Evolutionary conservation across 2,113 vertebrate species (phyloP).

Genomic region (Ammodramus savannarum): DNA sequence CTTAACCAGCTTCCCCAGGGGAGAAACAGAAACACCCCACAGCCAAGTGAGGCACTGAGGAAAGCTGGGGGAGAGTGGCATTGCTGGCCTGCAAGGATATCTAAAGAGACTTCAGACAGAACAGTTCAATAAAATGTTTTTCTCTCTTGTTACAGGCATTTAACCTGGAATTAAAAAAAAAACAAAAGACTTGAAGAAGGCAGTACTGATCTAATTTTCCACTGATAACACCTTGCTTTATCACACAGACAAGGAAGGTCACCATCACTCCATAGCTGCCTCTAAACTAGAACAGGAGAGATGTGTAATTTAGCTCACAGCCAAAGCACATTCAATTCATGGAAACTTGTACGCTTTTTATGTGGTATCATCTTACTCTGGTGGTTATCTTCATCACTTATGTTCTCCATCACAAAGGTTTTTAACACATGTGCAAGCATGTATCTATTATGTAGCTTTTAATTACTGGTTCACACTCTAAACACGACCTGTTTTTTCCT

Average conservation of each 20-base stretch:
- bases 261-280: not conserved
- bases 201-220: not conserved
- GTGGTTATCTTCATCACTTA: not conserved
- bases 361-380: not conserved
- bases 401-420: not conserved
- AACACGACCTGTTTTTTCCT: not conserved
- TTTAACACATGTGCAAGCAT: not conserved
- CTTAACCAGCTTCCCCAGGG: not conserved
- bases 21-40: not conserved
- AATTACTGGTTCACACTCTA: not conserved
- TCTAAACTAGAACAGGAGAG: not conserved
- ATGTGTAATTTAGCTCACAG: not conserved
- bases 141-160: not conserved
- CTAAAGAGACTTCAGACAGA: not conserved
- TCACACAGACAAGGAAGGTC: not conserved
- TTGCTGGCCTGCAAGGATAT: not conserved
- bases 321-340: not conserved
- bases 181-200: not conserved
- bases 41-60: not conserved
- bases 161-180: not conserved
- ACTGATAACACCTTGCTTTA: fast-evolving
- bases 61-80: not conserved
- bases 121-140: not conserved
- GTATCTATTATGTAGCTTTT: not conserved
- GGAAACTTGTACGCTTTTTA: not conserved